Percentiles rank a stretch among this genome's conserved stretches.
Conservation (phyloP, 2,797 vertebrate genomes). For the Schizopygopsis pylzovi region DNA sequence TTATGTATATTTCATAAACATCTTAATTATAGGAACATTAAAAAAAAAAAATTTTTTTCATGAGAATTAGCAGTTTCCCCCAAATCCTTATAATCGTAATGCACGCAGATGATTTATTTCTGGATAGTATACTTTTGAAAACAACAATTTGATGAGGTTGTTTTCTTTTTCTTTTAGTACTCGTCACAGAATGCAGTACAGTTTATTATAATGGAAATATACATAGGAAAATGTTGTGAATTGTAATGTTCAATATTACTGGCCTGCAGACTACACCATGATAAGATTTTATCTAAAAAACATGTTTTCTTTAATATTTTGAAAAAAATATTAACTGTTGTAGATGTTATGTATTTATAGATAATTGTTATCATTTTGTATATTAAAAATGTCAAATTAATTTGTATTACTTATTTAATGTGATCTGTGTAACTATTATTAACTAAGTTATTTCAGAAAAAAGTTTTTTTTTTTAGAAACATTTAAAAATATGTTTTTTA, state of each 20-base stretch:
- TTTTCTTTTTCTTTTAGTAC: neutral
- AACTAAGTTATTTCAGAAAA: neutral
- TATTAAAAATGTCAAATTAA: neutral
- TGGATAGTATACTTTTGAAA: neutral
- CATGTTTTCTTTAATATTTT: neutral
- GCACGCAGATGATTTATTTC: neutral
- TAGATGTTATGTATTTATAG: neutral
- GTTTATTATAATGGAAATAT: neutral
- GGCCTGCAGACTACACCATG: neutral
- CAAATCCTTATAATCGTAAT: neutral
- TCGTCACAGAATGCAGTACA: neutral
- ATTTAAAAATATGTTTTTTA: no score
- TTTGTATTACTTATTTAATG: neutral
- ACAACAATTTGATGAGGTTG: neutral
- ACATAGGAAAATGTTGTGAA: neutral
- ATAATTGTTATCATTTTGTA: neutral
- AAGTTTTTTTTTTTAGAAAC: no score
- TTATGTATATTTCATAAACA: neutral
- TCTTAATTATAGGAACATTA: neutral
- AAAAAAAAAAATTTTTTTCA: neutral
- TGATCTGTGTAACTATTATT: neutral
- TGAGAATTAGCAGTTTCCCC: neutral
- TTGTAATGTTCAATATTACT: neutral
- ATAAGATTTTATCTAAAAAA: neutral
- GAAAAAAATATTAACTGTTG: neutral